Evolutionary conservation across 2,113 vertebrate species (phyloP).

Genomic region (Rhynchopsitta pachyrhyncha): DNA sequence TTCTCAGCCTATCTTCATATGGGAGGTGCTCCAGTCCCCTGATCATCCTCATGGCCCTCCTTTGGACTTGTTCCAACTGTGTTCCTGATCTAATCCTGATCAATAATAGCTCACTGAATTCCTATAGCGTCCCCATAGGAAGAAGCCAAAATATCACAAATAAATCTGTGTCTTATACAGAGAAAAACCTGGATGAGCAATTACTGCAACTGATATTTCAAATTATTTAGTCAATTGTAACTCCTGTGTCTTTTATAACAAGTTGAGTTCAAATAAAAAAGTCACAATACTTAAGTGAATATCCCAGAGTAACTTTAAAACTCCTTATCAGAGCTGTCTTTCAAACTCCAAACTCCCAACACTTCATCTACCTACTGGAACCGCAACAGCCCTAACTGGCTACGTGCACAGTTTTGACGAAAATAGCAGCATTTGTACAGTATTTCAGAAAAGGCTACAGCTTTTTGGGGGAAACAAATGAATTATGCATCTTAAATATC

Average conservation of each 20-base stretch:
- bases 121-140: not conserved
- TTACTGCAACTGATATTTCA: not conserved
- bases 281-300: not conserved
- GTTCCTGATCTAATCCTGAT: not conserved
- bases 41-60: no score
- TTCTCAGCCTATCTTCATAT: no score
- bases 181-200: not conserved
- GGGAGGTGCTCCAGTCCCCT: no score
- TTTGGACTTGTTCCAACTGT: not conserved
- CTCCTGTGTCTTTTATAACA: not conserved
- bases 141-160: not conserved
- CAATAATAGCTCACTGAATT: not conserved
- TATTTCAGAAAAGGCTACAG: not conserved
- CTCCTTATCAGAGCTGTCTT: not conserved
- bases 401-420: not conserved
- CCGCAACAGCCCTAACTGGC: not conserved
- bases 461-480: conserved; percentile 46
- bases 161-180: not conserved
- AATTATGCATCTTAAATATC: conserved; percentile 65
- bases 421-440: not conserved
- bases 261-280: not conserved
- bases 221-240: not conserved
- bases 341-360: not conserved
- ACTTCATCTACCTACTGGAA: not conserved
- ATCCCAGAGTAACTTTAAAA: not conserved